Conservation (phyloP, 2,797 vertebrate species). For the Hippoglossus hippoglossus region DNA sequence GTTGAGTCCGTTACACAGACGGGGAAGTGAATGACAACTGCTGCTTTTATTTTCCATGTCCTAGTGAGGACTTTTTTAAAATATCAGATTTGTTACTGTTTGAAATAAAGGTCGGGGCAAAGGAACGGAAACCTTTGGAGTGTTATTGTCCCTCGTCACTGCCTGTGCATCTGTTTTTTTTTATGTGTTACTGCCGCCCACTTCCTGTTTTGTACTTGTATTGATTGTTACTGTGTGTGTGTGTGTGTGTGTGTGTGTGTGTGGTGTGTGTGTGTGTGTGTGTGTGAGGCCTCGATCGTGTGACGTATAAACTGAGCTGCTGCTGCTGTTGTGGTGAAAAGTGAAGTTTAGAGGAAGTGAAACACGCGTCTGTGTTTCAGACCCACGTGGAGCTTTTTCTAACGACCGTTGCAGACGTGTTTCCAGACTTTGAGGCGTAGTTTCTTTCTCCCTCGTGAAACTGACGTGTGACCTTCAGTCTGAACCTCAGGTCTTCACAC, state of each 20-base stretch:
- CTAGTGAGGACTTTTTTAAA: no score
- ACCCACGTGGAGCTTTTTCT: slow-evolving; percentile 6
- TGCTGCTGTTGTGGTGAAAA: slow-evolving; percentile 5
- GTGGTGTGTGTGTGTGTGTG: neutral
- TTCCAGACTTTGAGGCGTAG: neutral
- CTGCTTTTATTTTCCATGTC: slow-evolving; percentile 31
- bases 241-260: slow-evolving; percentile 14
- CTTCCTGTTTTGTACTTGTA: slow-evolving; percentile 48
- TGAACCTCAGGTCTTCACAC: no score
- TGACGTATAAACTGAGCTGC: slow-evolving; percentile 1
- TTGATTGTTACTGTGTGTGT: slow-evolving; percentile 11
- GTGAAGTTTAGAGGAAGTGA: slow-evolving; percentile 62
- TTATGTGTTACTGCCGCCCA: slow-evolving; percentile 29
- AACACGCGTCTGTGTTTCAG: slow-evolving; percentile 31
- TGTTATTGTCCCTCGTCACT: neutral
- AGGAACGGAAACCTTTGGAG: neutral
- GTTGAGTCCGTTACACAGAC: slow-evolving; percentile 43
- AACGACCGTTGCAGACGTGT: no score
- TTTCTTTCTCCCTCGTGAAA: no score
- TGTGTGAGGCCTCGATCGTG: neutral
- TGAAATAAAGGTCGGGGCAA: neutral
- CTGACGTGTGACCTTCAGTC: no score
- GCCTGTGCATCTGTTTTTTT: slow-evolving; percentile 9
- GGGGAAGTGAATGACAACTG: slow-evolving; percentile 36
- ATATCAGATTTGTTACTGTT: no score